Conservation (phyloP, 1,140 invertebrate genomes). For the Leptinotarsa defecta region DNA sequence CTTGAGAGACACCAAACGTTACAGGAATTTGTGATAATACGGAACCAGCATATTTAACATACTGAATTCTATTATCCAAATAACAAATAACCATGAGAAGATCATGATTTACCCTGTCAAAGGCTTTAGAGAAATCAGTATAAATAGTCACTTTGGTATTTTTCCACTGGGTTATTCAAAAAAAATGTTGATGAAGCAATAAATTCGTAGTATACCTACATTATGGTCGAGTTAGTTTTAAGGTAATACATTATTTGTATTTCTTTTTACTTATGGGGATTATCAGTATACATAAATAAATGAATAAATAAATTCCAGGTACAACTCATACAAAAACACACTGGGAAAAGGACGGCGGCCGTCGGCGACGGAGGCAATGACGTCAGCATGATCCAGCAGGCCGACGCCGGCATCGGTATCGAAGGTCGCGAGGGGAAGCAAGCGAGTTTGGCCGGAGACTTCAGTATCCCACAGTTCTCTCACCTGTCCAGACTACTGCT, state of each 20-base stretch:
- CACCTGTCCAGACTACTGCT: constrained; percentile 84
- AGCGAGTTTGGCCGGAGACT: constrained; percentile 98
- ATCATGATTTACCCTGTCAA: too few relatives aligned
- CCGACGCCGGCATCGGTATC: constrained; percentile 94
- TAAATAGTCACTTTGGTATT: too few relatives aligned
- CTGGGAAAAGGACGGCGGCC: constrained; percentile 80
- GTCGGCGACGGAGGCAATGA: constrained; percentile 89
- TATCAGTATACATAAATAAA: too few relatives aligned
- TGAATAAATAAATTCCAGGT: constrained; percentile 37
- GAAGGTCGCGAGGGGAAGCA: constrained; percentile 93
- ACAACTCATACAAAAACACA: constrained; percentile 83
- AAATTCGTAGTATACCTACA: too few relatives aligned
- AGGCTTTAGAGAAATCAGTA: too few relatives aligned
- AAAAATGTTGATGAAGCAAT: too few relatives aligned
- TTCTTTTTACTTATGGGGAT: constrained; percentile 36
- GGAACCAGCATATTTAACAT: too few relatives aligned
- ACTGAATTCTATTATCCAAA: too few relatives aligned
- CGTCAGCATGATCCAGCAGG: constrained; percentile 93
- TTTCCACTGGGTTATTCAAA: too few relatives aligned
- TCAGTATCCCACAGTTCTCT: constrained; percentile 93
- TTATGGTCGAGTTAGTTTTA: not conserved
- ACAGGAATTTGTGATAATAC: too few relatives aligned
- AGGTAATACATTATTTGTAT: constrained; percentile 5
- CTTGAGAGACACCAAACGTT: too few relatives aligned
- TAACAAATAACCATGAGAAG: too few relatives aligned